Evolutionary conservation across 2,113 vertebrate genomes (phyloP).

Genomic region (Cranoglanis bouderius): DNA sequence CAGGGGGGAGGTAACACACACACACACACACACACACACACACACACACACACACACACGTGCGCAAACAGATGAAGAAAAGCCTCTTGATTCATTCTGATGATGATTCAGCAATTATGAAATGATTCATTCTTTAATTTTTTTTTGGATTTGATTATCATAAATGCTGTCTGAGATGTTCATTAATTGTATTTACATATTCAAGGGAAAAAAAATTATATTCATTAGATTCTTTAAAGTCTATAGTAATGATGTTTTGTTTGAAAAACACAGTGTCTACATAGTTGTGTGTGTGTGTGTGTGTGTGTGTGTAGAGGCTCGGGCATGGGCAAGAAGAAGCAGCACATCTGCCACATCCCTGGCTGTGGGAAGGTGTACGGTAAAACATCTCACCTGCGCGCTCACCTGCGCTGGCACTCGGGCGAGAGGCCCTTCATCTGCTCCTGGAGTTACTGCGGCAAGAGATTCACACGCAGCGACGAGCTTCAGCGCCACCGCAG

Average conservation of each 20-base stretch:
- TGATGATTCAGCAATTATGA: no score
- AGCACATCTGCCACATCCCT: conserved; percentile 97
- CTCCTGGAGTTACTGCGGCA: conserved; percentile 98
- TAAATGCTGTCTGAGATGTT: not conserved
- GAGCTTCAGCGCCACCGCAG: conserved; percentile 97
- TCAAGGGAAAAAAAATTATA: not conserved
- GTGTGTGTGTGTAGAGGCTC: conserved; percentile 79
- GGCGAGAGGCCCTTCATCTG: conserved; percentile 97
- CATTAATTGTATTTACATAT: not conserved
- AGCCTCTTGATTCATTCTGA: no score
- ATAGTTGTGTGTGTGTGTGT: conserved; percentile 23
- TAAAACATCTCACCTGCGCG: conserved; percentile 95
- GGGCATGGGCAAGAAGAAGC: conserved; percentile 96
- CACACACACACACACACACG: not conserved
- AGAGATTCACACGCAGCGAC: conserved; percentile 97
- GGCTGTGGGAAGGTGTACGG: conserved; percentile 98
- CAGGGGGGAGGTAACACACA: conserved; percentile 85
- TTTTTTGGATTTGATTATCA: no score
- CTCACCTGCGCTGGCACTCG: conserved; percentile 98
- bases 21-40: not conserved
- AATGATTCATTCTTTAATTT: no score
- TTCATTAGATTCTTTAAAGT: not conserved
- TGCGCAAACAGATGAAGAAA: no score
- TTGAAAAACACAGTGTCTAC: not conserved
- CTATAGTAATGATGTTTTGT: not conserved